Percentiles rank a stretch among this genome's conserved stretches.
These are phyloP conservation scores for Drosophila pseudotakahashii DNA, from an alignment of 2,888 invertebrate species.

Conservation along the genomic window DNA sequence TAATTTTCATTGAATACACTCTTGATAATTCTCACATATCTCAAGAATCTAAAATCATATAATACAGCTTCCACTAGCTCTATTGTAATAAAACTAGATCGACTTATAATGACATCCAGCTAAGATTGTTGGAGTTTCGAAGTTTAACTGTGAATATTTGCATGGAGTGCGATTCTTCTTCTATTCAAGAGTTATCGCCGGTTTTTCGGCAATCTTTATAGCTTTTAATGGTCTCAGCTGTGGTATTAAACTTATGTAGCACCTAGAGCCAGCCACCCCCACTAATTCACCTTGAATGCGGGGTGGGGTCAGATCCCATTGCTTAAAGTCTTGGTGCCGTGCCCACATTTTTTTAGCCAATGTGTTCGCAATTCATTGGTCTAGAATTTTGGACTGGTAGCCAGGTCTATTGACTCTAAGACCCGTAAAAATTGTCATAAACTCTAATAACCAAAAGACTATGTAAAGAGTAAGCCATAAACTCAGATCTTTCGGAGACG, in stretches of 20 bases:
- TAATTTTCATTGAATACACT: no score
- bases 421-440: constrained; percentile 13
- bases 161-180: neutral
- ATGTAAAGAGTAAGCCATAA: constrained; percentile 7
- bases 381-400: constrained; percentile 17
- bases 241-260: neutral
- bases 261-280: neutral
- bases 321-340: neutral
- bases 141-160: no score
- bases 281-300: neutral
- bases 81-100: no score
- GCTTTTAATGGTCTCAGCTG: constrained; percentile 4
- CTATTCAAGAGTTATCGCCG: neutral
- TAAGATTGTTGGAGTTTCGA: no score
- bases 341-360: constrained; percentile 10
- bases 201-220: constrained; percentile 5
- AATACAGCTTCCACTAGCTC: no score
- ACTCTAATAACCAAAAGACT: constrained; percentile 5
- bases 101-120: no score
- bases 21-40: no score
- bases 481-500: constrained; percentile 5
- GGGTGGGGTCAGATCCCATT: constrained; percentile 1
- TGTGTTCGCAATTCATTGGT: constrained; percentile 15
- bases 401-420: neutral
- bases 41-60: no score